Conservation (phyloP, 2,888 invertebrate species). For the Malthinus seriepunctatus region DNA sequence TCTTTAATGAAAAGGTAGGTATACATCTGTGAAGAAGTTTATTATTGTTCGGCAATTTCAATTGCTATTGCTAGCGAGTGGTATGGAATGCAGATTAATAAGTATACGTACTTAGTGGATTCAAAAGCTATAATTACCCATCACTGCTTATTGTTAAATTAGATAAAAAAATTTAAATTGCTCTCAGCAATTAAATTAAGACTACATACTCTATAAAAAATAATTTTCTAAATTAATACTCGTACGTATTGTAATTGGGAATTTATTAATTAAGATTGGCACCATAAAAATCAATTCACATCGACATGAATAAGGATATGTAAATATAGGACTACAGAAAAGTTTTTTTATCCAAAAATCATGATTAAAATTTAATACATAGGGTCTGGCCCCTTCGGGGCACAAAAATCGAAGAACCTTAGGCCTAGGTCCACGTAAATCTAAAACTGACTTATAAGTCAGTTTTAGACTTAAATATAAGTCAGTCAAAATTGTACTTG, state of each 20-base stretch:
- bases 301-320: too few species aligned
- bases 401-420: too few species aligned
- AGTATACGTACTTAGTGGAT: slow-evolving; percentile 6
- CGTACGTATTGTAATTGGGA: slow-evolving; percentile 7
- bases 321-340: too few species aligned
- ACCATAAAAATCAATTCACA: too few species aligned
- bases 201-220: slow-evolving; percentile 6
- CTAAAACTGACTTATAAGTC: too few species aligned
- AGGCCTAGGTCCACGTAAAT: too few species aligned
- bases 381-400: too few species aligned
- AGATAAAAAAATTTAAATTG: slow-evolving; percentile 2
- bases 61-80: slow-evolving; percentile 20
- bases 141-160: slow-evolving; percentile 10
- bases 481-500: too few species aligned
- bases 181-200: slow-evolving; percentile 7
- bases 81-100: slow-evolving; percentile 22
- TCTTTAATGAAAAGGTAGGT: slow-evolving; percentile 17
- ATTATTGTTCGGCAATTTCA: slow-evolving; percentile 24
- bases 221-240: slow-evolving; percentile 11
- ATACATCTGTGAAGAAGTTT: slow-evolving; percentile 25
- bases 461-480: too few species aligned
- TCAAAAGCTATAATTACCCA: slow-evolving; percentile 13
- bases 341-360: too few species aligned
- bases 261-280: slow-evolving; percentile 15
- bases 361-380: too few species aligned